Evolutionary conservation across 2,888 invertebrate species (phyloP).

Genomic region (Amblyteles armatorius): DNA sequence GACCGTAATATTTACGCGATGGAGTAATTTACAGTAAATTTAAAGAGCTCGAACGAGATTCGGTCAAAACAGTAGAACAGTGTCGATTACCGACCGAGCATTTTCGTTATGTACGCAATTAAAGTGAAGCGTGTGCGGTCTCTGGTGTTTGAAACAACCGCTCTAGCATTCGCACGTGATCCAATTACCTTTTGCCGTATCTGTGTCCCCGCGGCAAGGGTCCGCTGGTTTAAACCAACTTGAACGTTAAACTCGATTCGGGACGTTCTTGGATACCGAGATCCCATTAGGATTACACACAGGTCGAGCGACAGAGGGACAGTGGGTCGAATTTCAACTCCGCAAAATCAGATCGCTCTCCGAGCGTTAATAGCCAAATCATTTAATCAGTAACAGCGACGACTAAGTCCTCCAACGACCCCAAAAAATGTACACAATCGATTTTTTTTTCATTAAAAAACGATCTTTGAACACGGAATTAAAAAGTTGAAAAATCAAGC

Average conservation of each 20-base stretch:
- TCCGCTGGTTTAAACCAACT: conserved; percentile 6
- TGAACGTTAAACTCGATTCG: conserved; percentile 15
- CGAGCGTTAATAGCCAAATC: not conserved
- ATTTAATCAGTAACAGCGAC: not conserved
- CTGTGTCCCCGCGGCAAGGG: conserved; percentile 20
- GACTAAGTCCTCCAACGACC: not conserved
- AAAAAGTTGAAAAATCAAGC: not conserved
- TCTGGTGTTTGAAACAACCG: not conserved
- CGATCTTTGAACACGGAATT: not conserved
- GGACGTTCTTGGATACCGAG: conserved; percentile 12
- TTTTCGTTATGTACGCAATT: conserved; percentile 15
- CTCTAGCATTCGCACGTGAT: conserved; percentile 31
- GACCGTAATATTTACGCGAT: not conserved
- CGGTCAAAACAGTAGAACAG: not conserved
- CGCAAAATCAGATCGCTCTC: not conserved
- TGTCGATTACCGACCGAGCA: not conserved
- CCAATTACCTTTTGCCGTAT: conserved; percentile 31
- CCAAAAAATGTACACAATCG: too few species aligned
- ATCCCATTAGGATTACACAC: conserved; percentile 19
- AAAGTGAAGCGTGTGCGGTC: conserved; percentile 5
- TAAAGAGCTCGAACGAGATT: too few species aligned
- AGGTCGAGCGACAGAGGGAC: conserved; percentile 1
- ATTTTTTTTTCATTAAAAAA: not conserved
- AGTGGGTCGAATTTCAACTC: conserved; percentile 11
- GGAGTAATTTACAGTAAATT: too few species aligned